Evolutionary conservation across 2,888 invertebrate genomes (phyloP).

Genomic region (Phlogophora meticulosa): DNA sequence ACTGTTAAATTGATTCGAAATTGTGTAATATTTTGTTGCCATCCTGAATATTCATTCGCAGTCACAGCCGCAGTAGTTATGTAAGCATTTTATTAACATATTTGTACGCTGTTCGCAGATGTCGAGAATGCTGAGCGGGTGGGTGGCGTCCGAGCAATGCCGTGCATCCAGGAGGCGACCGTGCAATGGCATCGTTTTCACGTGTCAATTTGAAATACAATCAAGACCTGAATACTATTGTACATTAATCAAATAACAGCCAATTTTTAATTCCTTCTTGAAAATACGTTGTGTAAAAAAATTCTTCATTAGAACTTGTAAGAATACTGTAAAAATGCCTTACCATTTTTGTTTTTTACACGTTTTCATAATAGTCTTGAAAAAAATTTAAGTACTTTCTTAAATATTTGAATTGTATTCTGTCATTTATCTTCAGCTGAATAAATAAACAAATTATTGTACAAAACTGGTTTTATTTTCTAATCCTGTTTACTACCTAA

Average conservation of each 20-base stretch:
- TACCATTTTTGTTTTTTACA: too few relatives aligned
- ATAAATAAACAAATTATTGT: background rate
- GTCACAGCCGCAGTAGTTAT: background rate
- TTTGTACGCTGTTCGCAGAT: constrained; percentile 41
- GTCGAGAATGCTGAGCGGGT: background rate
- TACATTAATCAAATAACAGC: background rate
- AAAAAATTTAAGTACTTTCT: too few relatives aligned
- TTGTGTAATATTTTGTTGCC: background rate
- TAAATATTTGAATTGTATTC: too few relatives aligned
- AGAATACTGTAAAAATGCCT: background rate
- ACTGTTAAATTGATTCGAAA: too few relatives aligned
- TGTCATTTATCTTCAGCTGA: too few relatives aligned
- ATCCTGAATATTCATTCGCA: constrained; percentile 13
- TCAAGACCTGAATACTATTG: background rate
- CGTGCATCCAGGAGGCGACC: background rate
- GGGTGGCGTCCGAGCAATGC: background rate
- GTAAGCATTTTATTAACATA: constrained; percentile 24
- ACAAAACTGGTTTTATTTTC: constrained; percentile 7
- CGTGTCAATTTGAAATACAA: background rate
- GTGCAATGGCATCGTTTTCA: background rate
- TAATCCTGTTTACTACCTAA: too few relatives aligned
- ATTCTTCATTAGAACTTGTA: background rate
- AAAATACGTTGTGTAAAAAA: background rate
- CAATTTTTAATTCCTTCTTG: background rate
- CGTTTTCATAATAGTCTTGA: too few relatives aligned